Conservation (phyloP, 2,113 vertebrate genomes). For the Alosa alosa region DNA sequence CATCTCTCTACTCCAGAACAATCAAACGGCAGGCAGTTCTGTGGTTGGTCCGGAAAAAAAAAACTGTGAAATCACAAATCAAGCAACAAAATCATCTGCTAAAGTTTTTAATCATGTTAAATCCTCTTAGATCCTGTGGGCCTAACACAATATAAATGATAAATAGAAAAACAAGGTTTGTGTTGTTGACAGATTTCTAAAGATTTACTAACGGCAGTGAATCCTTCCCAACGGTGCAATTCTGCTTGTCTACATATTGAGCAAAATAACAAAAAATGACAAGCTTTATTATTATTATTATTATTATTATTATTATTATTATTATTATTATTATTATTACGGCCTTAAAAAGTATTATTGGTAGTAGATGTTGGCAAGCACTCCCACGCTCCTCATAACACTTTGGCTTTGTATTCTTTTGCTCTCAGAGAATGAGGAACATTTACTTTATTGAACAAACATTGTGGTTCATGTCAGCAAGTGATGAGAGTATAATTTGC, state of each 20-base stretch:
- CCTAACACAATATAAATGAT: no score
- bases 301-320: not conserved
- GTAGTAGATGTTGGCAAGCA: not conserved
- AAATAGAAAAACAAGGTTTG: not conserved
- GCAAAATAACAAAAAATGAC: not conserved
- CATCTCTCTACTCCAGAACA: not conserved
- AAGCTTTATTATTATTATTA: not conserved
- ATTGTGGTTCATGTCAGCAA: not conserved
- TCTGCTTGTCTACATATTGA: not conserved
- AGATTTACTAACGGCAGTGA: not conserved
- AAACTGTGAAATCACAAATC: not conserved
- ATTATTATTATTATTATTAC: not conserved
- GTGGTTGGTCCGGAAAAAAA: not conserved
- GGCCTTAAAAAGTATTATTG: not conserved
- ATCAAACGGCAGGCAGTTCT: not conserved
- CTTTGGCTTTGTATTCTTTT: not conserved
- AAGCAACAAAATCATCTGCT: not conserved
- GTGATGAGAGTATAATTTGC: not conserved
- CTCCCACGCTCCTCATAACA: not conserved
- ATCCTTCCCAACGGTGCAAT: not conserved
- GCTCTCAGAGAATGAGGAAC: not conserved
- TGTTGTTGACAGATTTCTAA: not conserved
- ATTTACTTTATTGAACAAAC: not conserved
- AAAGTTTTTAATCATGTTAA: no score
- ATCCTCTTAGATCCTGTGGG: no score